Evolutionary conservation across 1,140 invertebrate genomes (phyloP), one percentile per base, ranked within the genome.

Genomic region (Andricus grossulariae): DNA sequence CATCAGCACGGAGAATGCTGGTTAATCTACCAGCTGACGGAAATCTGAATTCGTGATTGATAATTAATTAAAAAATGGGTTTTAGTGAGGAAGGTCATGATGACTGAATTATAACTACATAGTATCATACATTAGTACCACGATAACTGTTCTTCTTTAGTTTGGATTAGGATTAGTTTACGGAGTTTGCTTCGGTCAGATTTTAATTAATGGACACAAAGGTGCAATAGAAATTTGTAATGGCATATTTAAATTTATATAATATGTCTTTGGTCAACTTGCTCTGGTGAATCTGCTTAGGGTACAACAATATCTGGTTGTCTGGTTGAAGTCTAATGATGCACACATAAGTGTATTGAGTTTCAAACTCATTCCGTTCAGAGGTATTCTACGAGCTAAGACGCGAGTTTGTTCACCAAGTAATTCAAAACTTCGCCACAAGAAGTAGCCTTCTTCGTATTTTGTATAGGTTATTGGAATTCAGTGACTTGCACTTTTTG

Each of bases 311-410:
- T 66, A 66, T 66, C 32, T 66, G 39, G 32, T 66, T 66, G 57
- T 16, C 57, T 16, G 32, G 25, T 66, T 66, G 25, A 66, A 66
- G 25, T 66, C 60, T 66, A 66, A 66, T 66, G 60, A 66, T 66
- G 60, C 15, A 39, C 60, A 39, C n/a, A 32, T 25, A 45, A 66
- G 25, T 66, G 25, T 66, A 66, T 45, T 32, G 13, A 66, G 60
- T 66, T 66, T 66, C 60, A 39, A 66, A 66, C 60, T 66, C 60
- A 66, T 66, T 66, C 13, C 60, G 21, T 66, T 66, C 45, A 66
- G 60, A 39, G 60, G 32, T 66, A 39, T 66, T 66, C 60, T 39
- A 45, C 60, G n/a, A 6, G 32, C 60, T 39, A 45, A 66, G 39
- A 66, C 60, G 32, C 39, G 60, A 66, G 60, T 66, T 66, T 39